These are phyloP conservation scores for Lichenostomus cassidix DNA, from an alignment of 2,113 vertebrate species.

Conservation along the genomic window DNA sequence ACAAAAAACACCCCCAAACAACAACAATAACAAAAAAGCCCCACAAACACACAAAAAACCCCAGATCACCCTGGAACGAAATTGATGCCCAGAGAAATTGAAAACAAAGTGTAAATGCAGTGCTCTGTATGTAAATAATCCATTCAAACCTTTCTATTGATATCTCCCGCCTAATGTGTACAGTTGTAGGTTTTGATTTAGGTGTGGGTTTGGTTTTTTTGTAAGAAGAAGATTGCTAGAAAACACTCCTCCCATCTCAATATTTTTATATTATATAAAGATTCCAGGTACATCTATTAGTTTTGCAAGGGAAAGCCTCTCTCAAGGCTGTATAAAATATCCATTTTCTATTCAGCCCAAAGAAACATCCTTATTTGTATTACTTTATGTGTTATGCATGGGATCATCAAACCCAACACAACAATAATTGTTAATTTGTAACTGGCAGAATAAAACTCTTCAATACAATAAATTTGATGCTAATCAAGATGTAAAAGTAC, in stretches of 20 bases:
- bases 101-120: background rate
- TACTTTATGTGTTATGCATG: background rate
- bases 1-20: rapidly evolving
- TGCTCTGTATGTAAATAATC: background rate
- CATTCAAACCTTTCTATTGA: background rate
- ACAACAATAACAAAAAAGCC: background rate
- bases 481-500: background rate
- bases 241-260: background rate
- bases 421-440: constrained; percentile 12
- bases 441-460: background rate
- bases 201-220: background rate
- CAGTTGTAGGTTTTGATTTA: background rate
- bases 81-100: background rate
- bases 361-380: background rate
- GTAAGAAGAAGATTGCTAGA: background rate
- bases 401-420: background rate
- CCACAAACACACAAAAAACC: rapidly evolving
- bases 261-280: background rate
- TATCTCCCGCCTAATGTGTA: background rate
- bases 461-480: background rate
- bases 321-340: background rate
- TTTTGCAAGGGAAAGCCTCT: background rate
- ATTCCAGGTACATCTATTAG: background rate
- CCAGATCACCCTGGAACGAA: background rate
- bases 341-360: background rate